These are phyloP conservation scores for Canis aureus DNA, from an alignment of 2,113 vertebrate species.

Conservation along the genomic window DNA sequence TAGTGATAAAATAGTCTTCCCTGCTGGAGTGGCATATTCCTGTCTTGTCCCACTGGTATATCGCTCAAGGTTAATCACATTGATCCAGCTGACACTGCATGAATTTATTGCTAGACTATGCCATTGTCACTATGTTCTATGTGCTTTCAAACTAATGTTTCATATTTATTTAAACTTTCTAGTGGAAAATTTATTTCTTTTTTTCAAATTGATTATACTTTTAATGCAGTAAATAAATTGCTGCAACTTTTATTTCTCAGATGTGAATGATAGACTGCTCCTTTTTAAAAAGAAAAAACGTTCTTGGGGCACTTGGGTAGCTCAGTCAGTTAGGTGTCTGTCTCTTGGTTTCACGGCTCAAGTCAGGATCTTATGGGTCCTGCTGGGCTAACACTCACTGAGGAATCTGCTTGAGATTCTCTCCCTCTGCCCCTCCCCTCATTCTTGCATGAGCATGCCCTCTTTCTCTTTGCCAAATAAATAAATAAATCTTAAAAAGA, in stretches of 20 bases:
- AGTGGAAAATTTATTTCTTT: background rate
- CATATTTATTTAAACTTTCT: background rate
- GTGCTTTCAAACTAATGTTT: background rate
- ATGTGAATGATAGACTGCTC: background rate
- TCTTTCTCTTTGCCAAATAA: background rate
- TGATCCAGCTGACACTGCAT: background rate
- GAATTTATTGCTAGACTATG: background rate
- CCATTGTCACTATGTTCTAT: background rate
- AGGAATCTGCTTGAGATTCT: background rate
- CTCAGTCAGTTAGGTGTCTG: background rate
- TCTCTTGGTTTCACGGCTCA: background rate
- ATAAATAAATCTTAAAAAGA: background rate
- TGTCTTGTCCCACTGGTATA: background rate
- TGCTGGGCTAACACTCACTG: background rate
- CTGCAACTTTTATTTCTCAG: background rate
- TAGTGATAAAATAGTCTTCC: background rate
- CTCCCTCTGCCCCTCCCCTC: background rate
- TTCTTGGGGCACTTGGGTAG: background rate
- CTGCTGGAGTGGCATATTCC: background rate
- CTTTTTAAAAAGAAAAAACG: background rate
- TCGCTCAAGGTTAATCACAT: background rate
- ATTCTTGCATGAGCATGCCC: background rate
- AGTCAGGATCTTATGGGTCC: background rate
- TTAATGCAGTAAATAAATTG: background rate
- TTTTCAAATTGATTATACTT: background rate